Conservation (phyloP, 1,140 invertebrate species). For the Drosophila ogumai region DNA sequence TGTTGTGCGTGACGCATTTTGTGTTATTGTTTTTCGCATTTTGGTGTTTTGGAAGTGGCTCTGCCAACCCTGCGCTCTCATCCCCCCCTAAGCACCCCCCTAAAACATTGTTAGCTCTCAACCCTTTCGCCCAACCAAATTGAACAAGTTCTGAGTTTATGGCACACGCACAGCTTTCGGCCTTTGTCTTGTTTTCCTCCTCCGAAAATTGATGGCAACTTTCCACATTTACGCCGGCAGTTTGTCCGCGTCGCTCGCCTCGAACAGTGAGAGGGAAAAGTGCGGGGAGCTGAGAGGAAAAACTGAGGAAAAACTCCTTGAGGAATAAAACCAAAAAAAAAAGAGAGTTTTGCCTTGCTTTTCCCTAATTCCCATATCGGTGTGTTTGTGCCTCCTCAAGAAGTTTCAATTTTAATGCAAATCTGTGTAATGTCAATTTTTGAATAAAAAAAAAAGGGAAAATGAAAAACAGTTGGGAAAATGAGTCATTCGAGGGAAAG, state of each 20-base stretch:
- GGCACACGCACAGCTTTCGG: slow-evolving; percentile 80
- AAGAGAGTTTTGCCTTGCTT: neutral
- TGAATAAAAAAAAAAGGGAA: slow-evolving; percentile 20
- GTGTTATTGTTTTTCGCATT: slow-evolving; percentile 51
- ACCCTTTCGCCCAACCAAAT: slow-evolving; percentile 68
- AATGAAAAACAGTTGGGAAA: slow-evolving; percentile 19
- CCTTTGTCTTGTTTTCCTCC: slow-evolving; percentile 72
- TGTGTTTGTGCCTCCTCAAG: slow-evolving; percentile 23
- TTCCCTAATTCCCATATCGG: slow-evolving; percentile 25
- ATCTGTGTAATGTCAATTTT: slow-evolving; percentile 43
- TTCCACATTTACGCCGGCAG: slow-evolving; percentile 69
- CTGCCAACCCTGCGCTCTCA: slow-evolving; percentile 29
- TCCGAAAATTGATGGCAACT: slow-evolving; percentile 79
- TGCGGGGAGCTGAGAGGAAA: slow-evolving; percentile 22
- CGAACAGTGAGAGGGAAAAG: slow-evolving; percentile 52
- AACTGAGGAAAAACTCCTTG: slow-evolving; percentile 1
- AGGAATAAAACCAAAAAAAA: slow-evolving; percentile 32
- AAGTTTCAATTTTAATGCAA: slow-evolving; percentile 45
- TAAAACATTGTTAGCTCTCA: slow-evolving; percentile 37
- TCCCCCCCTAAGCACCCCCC: neutral
- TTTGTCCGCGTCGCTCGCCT: slow-evolving; percentile 70
- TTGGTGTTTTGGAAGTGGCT: slow-evolving; percentile 50
- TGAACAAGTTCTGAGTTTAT: slow-evolving; percentile 76
- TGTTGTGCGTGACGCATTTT: slow-evolving; percentile 74
- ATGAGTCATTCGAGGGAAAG: slow-evolving; percentile 41